Conservation (phyloP, 2,797 vertebrate species). For the Tamandua tetradactyla region DNA sequence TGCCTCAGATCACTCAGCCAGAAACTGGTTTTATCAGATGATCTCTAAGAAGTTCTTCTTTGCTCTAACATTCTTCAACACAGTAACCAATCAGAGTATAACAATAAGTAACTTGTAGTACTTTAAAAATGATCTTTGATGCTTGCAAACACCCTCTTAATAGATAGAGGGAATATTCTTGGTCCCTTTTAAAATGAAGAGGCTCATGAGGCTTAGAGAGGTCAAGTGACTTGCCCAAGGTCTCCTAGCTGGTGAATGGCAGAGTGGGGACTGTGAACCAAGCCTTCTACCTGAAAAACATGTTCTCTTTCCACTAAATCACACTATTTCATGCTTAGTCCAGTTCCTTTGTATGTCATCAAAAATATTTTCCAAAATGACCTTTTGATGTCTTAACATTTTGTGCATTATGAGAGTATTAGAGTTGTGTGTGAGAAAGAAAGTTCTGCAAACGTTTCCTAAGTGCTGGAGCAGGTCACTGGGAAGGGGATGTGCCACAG, state of each 20-base stretch:
- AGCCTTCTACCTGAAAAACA: background rate
- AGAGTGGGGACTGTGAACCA: background rate
- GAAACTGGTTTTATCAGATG: constrained; percentile 13
- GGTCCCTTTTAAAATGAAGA: background rate
- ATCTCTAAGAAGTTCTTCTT: background rate
- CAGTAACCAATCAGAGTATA: background rate
- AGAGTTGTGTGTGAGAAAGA: constrained; percentile 1
- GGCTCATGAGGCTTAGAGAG: background rate
- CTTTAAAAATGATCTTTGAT: background rate
- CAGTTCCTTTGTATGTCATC: background rate
- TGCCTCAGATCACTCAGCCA: background rate
- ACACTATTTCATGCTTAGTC: background rate
- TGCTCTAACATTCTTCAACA: constrained; percentile 3
- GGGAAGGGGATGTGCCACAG: background rate
- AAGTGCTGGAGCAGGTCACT: background rate
- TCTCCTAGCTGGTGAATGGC: background rate
- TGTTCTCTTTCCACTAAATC: background rate
- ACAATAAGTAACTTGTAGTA: background rate
- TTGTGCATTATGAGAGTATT: background rate
- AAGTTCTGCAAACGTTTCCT: background rate
- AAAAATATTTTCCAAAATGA: constrained; percentile 32
- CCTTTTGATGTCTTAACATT: background rate
- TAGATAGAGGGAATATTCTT: background rate
- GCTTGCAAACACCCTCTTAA: background rate
- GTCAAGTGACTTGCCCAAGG: background rate